These are phyloP conservation scores for Microplitis mediator DNA, from an alignment of 1,140 invertebrate species.

Conservation along the genomic window DNA sequence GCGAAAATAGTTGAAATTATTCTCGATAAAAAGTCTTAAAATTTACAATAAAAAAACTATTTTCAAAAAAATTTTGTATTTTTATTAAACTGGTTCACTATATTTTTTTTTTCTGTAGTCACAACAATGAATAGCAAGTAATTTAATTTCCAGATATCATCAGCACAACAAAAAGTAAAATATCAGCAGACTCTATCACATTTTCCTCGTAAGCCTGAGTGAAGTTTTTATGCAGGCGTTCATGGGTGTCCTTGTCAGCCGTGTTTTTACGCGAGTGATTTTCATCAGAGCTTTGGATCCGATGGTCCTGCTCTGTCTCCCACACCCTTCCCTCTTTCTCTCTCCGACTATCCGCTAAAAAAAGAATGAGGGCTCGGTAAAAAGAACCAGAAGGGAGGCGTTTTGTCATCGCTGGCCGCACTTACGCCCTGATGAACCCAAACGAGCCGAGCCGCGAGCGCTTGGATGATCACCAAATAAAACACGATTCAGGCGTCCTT, in stretches of 20 bases:
- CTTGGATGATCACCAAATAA: slow-evolving; percentile 36
- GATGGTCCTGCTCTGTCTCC: background rate
- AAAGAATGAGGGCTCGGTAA: background rate
- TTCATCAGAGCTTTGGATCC: slow-evolving; percentile 6
- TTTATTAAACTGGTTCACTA: no score
- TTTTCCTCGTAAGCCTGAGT: slow-evolving; percentile 51
- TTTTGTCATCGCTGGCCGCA: slow-evolving; percentile 40
- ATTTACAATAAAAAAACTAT: no score
- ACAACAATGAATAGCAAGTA: background rate
- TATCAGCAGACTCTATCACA: background rate
- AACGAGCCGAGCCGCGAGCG: slow-evolving; percentile 33
- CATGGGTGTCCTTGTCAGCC: slow-evolving; percentile 34
- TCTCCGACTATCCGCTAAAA: slow-evolving; percentile 6
- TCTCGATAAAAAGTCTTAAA: no score
- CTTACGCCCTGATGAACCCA: slow-evolving; percentile 36
- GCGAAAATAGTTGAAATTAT: no score
- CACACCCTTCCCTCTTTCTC: slow-evolving; percentile 8
- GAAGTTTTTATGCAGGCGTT: slow-evolving; percentile 53
- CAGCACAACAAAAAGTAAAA: slow-evolving; percentile 37
- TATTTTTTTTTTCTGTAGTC: no score
- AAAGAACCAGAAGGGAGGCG: background rate
- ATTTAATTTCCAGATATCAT: slow-evolving; percentile 40
- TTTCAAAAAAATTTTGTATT: no score
- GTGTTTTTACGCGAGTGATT: slow-evolving; percentile 15
- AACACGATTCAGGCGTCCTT: slow-evolving; percentile 42